phyloP scores from a whole-genome alignment of 2,113 vertebrate species.

The Tachysurus vachellii region DNA sequence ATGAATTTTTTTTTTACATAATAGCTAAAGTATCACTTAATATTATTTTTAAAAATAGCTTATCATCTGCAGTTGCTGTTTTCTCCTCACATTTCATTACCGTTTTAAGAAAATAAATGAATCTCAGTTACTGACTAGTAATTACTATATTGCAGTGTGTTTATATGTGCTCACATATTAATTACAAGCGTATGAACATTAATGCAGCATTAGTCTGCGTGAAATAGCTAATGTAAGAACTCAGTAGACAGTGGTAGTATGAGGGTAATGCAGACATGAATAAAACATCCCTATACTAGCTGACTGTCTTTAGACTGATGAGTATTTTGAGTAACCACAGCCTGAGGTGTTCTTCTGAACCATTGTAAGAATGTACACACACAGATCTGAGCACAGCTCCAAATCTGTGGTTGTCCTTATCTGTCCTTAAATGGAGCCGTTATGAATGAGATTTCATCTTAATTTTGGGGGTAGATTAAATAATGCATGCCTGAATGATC shows the following conservation, averaged over 20 bases:
- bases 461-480: conserved; percentile 15
- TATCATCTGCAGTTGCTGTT: not conserved
- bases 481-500: conserved; percentile 39
- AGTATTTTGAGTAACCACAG: not conserved
- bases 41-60: not conserved
- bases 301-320: conserved; percentile 12
- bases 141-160: not conserved
- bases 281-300: conserved; percentile 31
- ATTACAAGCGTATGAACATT: not conserved
- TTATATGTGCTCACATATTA: not conserved
- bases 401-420: not conserved
- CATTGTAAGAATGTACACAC: not conserved
- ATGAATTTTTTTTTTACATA: not conserved
- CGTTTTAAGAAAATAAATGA: no score
- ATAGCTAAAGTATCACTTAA: not conserved
- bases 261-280: conserved; percentile 24
- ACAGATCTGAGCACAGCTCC: not conserved
- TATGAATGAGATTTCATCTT: conserved; percentile 34
- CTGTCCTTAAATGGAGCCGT: conserved; percentile 18
- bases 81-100: no score
- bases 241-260: not conserved
- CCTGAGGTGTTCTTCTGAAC: not conserved
- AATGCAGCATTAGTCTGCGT: not conserved
- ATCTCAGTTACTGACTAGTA: no score
- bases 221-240: not conserved